These are phyloP conservation scores for Lichenostomus cassidix DNA, from an alignment of 2,113 vertebrate species.

Conservation along the genomic window DNA sequence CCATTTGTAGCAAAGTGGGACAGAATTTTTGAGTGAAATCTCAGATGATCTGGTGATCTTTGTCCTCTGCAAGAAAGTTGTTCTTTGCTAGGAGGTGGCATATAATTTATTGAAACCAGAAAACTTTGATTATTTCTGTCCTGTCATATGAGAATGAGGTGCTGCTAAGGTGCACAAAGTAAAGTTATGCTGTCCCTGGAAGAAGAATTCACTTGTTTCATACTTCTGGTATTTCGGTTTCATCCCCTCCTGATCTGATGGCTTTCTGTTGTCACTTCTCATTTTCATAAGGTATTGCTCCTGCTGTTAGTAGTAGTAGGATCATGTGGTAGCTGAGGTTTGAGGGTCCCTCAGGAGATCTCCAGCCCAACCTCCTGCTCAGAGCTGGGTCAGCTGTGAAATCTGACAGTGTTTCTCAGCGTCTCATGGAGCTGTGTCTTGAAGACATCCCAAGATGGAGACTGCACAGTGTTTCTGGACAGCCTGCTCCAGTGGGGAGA, in stretches of 20 bases:
- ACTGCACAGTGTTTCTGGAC: neutral
- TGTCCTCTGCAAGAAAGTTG: neutral
- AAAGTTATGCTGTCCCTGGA: neutral
- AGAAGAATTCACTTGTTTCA: neutral
- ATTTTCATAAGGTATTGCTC: neutral
- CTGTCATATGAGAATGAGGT: neutral
- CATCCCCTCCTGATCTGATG: neutral
- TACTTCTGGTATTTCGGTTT: neutral
- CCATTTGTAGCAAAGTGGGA: neutral
- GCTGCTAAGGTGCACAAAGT: neutral
- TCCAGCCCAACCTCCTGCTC: neutral
- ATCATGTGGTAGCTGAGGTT: neutral
- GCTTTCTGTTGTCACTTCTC: neutral
- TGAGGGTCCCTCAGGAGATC: neutral
- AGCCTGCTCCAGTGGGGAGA: neutral
- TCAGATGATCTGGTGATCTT: neutral
- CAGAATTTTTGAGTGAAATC: neutral
- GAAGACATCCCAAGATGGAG: neutral
- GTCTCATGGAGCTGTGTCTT: neutral
- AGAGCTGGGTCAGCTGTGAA: neutral
- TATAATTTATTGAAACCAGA: neutral
- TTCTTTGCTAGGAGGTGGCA: neutral
- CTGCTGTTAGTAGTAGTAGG: neutral
- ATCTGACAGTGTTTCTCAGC: neutral
- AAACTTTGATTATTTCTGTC: neutral